Evolutionary conservation across 2,888 invertebrate genomes (phyloP), one percentile per base, ranked within the genome.

Genomic region (Drosophila atripex): DNA sequence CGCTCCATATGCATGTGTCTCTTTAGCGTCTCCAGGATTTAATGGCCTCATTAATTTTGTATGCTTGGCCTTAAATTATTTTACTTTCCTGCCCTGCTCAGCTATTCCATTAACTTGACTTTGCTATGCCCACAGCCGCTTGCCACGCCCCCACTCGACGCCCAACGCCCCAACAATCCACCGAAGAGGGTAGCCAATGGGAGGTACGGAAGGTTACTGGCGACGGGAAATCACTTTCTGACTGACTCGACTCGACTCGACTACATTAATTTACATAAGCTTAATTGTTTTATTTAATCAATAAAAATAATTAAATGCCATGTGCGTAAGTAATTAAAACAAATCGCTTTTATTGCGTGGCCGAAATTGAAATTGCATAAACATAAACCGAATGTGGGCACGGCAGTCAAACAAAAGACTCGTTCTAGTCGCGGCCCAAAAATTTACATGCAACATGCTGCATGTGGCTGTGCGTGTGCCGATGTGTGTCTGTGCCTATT

Each of bases 211-310:
- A 8, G 32, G 30, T 7, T 35, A n/a, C 35, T n/a, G 35, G 35
- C n/a, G 35, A n/a, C 8, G 11, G 21, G 38, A 16, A 16, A 59
- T 52, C 38, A 35, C 59, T 18, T 2, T 30, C 45, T 54, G 53
- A 50, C 49, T 39, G 38, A 63, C 47, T 61, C 63, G 74, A 64
- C 47, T 61, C 63, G 74, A 64, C 63, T 64, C 53, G 56, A 64
- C 68, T 57, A 60, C 72, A 76, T 78, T 78, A 73, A 86, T 86
- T 86, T 85, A 78, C 88, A 88, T 88, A 85, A 87, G 82, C 83
- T 82, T 86, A 88, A 86, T 86, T 88, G 86, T 87, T 86, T 86
- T 86, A 86, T 88, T 86, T 88, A 86, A 85, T 86, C 87, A 88
- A 86, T 86, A 88, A 88, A 82, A 87, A 87, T 87, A 86, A 85